phyloP scores from a whole-genome alignment of 2,888 invertebrate genomes.

The Dioctria rufipes region DNA sequence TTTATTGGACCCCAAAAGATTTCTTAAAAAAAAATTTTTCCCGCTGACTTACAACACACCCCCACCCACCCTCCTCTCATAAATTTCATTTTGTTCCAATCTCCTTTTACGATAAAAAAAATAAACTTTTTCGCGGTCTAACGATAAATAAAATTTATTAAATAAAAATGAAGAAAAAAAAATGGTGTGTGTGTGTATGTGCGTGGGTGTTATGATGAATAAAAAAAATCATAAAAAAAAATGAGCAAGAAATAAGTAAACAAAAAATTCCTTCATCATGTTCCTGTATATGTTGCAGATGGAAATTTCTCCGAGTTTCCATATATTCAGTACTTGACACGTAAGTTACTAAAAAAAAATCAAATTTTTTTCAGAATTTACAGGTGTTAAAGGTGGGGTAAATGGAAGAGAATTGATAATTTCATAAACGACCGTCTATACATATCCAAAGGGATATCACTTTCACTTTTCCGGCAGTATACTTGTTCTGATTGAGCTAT shows the following conservation, averaged over 20 bases:
- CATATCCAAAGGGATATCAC: background rate
- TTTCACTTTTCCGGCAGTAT: slow-evolving; percentile 33
- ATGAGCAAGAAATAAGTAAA: background rate
- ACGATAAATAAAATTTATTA: slow-evolving; percentile 53
- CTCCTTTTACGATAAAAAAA: slow-evolving; percentile 45
- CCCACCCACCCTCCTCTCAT: slow-evolving; percentile 1
- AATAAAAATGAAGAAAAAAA: slow-evolving; percentile 24
- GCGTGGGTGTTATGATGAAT: slow-evolving; percentile 18
- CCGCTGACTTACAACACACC: no score
- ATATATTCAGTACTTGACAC: slow-evolving; percentile 78
- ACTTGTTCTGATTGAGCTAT: background rate
- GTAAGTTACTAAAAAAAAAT: slow-evolving; percentile 71
- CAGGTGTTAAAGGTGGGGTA: background rate
- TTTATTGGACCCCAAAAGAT: slow-evolving; percentile 8
- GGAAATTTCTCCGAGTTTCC: slow-evolving; percentile 78
- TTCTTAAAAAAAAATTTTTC: no score
- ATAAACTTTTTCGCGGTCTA: slow-evolving; percentile 41
- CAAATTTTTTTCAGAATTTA: background rate
- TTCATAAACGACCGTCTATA: background rate
- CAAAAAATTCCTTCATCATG: slow-evolving; percentile 44
- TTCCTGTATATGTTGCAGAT: slow-evolving; percentile 71
- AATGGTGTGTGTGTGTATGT: background rate
- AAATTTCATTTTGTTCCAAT: slow-evolving; percentile 53
- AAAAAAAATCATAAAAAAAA: slow-evolving; percentile 43
- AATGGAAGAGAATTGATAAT: slow-evolving; percentile 22